Evolutionary conservation across 2,888 invertebrate species (phyloP), one percentile per base, ranked within the genome.

Genomic region (Xanthia togata): DNA sequence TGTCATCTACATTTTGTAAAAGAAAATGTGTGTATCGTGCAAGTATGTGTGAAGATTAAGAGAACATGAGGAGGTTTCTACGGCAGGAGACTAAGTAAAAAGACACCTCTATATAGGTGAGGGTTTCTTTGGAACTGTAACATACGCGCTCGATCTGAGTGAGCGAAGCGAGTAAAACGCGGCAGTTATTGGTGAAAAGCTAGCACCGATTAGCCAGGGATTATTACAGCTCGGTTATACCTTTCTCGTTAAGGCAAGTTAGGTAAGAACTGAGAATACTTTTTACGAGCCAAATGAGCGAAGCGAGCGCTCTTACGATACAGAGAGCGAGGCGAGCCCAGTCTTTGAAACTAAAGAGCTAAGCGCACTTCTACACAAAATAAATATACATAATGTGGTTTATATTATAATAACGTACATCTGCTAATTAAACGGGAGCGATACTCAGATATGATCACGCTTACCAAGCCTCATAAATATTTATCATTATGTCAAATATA

Each of bases 391-490:
- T 20, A 68, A 69, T 59, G 4, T 50, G 41, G 23, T 44, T 50
- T 76, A n/a, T 31, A 50, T 69, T 60, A 53, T 60, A 60, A 53
- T 41, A 62, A 35, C 11, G 38, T 71, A 50, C 26, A 31, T 12
- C 41, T 44, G 50, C 26, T 79, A 76, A 76, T 79, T 79, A 77
- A 60, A 71, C 35, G 35, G 23, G n/a, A 23, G 23, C 31, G 12
- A 70, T 70, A 35, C 14, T 20, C 73, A 35, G 23, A 55, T 44
- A 71, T 14, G 41, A 53, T 62, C 35, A 53, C 23, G 72, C 31
- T 44, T 38, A 8, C 23, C 9, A 44, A 44, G 73, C 73, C 53
- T 79, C 17, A 77, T 77, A 38, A 35, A 79, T 71, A 79, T 71
- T 53, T 41, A 50, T 67, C 26, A 77, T 57, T 41, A 41, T 38